Conservation (phyloP, 2,113 vertebrate species). For the Strix uralensis region DNA sequence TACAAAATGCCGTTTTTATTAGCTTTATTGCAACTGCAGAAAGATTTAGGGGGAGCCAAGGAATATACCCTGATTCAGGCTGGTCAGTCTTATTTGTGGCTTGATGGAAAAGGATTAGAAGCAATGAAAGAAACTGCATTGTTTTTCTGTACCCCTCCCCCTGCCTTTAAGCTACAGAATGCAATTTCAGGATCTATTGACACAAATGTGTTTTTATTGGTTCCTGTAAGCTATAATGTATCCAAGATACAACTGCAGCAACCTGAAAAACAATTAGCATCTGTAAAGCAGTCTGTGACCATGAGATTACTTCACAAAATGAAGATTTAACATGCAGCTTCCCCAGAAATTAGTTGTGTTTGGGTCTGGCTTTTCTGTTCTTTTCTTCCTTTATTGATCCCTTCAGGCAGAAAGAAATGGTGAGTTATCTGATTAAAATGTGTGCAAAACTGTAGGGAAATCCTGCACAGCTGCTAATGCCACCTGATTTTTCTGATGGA, state of each 20-base stretch:
- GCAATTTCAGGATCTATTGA: neutral
- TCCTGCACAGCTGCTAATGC: neutral
- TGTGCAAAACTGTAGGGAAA: neutral
- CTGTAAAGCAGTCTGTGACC: conserved; percentile 23
- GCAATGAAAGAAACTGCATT: neutral
- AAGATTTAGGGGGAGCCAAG: neutral
- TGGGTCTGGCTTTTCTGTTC: neutral
- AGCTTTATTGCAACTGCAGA: neutral
- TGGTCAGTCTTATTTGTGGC: neutral
- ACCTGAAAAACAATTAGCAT: conserved; percentile 29
- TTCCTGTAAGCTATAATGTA: neutral
- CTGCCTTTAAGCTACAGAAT: conserved; percentile 1
- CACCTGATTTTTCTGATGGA: conserved; percentile 32
- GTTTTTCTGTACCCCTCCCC: neutral
- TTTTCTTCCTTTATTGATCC: conserved; percentile 11
- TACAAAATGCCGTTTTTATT: neutral
- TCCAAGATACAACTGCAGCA: neutral
- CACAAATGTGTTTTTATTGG: conserved; percentile 10
- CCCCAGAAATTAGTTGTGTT: neutral
- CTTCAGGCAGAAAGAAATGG: neutral
- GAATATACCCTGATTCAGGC: neutral
- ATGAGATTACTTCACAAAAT: neutral
- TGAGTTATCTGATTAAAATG: conserved; percentile 7
- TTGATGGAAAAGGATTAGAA: neutral
- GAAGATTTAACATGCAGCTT: neutral